A percentile compares a stretch with the other conserved stretches of the same genome.
Conservation (phyloP, 2,113 vertebrate genomes). For the Perca fluviatilis region DNA sequence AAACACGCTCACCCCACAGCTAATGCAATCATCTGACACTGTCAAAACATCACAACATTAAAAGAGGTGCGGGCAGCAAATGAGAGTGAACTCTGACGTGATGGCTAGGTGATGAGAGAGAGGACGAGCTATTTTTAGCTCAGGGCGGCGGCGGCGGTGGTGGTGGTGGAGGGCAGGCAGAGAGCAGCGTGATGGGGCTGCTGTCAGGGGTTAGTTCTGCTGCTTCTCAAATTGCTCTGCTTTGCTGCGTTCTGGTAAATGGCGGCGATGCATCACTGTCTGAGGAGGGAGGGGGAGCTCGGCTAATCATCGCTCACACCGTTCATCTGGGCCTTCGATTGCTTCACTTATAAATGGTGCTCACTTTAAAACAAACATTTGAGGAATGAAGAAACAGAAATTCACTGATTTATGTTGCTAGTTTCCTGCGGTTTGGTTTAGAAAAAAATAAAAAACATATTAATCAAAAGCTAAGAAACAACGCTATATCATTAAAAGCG, state of each 20-base stretch:
- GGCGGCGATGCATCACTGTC: slow-evolving; percentile 45
- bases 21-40: slow-evolving; percentile 35
- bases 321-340: not conserved
- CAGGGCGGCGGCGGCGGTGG: slow-evolving; percentile 24
- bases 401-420: not conserved
- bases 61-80: slow-evolving; percentile 42
- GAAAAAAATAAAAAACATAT: no score
- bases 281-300: not conserved
- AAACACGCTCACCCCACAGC: not conserved
- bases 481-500: not conserved
- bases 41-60: slow-evolving; percentile 47
- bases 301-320: slow-evolving; percentile 19
- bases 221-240: slow-evolving; percentile 49
- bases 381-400: not conserved
- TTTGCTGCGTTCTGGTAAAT: slow-evolving; percentile 39
- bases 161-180: not conserved
- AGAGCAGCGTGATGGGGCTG: slow-evolving; percentile 36
- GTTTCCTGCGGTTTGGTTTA: not conserved
- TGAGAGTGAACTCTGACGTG: slow-evolving; percentile 61
- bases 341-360: not conserved
- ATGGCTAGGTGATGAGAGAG: slow-evolving; percentile 62
- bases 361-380: not conserved
- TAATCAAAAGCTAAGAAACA: no score
- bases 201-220: slow-evolving; percentile 37
- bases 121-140: slow-evolving; percentile 75